phyloP scores from a whole-genome alignment of 2,797 vertebrate genomes.

The Acestrorhynchus altus region DNA sequence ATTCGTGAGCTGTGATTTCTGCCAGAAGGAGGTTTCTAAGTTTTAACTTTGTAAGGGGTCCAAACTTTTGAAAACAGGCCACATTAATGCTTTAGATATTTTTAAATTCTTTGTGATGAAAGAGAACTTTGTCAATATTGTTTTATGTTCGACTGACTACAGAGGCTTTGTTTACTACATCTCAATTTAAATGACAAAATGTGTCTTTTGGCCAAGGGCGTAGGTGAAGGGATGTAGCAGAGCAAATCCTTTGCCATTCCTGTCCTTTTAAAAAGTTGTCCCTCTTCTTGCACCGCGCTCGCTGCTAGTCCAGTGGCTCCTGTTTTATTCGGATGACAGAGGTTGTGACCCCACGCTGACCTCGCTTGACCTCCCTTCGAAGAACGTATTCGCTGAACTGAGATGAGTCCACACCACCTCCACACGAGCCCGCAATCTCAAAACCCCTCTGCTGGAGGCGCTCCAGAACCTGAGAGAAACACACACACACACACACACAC shows the following conservation, averaged over 20 bases:
- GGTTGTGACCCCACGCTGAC: conserved; percentile 71
- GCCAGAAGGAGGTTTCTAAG: no score
- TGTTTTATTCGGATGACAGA: conserved; percentile 90
- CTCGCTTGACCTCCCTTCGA: conserved; percentile 83
- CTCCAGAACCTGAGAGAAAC: conserved; percentile 86
- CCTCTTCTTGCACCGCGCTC: not conserved
- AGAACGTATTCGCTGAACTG: conserved; percentile 96
- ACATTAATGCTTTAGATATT: no score
- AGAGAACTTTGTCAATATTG: no score
- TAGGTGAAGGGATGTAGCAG: conserved; percentile 21
- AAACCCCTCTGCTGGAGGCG: conserved; percentile 91
- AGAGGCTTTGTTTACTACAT: no score
- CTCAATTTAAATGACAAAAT: no score
- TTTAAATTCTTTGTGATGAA: no score
- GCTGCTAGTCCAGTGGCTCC: conserved; percentile 85
- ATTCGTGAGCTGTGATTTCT: no score
- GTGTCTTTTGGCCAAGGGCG: no score
- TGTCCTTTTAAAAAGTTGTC: conserved; percentile 36
- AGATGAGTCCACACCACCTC: conserved; percentile 93
- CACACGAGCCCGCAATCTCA: conserved; percentile 90
- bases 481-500: conserved; percentile 42
- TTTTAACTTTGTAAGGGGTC: no score
- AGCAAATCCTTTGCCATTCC: conserved; percentile 14
- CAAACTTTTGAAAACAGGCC: no score
- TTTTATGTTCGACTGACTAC: no score